Percentiles rank a stretch among this genome's conserved stretches.
These are phyloP conservation scores for Pseudococcus longispinus DNA, from an alignment of 2,888 invertebrate species.

Conservation along the genomic window DNA sequence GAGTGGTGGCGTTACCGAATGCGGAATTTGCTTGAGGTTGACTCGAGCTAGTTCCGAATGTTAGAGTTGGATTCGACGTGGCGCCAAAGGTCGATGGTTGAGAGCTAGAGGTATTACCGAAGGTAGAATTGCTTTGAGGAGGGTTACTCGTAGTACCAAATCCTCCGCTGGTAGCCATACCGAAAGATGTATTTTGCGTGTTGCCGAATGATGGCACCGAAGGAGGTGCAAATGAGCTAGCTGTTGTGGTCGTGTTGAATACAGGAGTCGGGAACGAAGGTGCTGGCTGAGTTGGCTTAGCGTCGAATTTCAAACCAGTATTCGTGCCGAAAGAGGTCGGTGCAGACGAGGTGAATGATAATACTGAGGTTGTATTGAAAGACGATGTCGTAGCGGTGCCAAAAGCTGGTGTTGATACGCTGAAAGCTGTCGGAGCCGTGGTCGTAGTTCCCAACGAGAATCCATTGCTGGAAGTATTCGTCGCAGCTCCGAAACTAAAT, in stretches of 20 bases:
- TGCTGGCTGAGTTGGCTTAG: neutral
- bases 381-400: constrained; percentile 4
- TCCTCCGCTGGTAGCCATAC: neutral
- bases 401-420: neutral
- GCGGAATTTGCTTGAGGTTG: neutral
- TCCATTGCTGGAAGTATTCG: neutral
- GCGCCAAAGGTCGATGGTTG: neutral
- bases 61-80: neutral
- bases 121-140: neutral
- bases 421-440: neutral
- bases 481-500: neutral
- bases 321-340: neutral
- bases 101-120: neutral
- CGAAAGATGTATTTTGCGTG: neutral
- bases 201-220: neutral
- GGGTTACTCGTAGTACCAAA: neutral
- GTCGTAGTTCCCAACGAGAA: neutral
- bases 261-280: neutral
- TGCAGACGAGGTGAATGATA: neutral
- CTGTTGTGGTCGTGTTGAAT: neutral
- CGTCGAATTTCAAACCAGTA: neutral
- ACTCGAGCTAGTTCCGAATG: neutral
- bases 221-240: neutral
- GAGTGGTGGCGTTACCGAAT: constrained; percentile 2
- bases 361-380: neutral